Evolutionary conservation across 2,888 invertebrate species (phyloP).

Genomic region (Hirtodrosophila duncani): DNA sequence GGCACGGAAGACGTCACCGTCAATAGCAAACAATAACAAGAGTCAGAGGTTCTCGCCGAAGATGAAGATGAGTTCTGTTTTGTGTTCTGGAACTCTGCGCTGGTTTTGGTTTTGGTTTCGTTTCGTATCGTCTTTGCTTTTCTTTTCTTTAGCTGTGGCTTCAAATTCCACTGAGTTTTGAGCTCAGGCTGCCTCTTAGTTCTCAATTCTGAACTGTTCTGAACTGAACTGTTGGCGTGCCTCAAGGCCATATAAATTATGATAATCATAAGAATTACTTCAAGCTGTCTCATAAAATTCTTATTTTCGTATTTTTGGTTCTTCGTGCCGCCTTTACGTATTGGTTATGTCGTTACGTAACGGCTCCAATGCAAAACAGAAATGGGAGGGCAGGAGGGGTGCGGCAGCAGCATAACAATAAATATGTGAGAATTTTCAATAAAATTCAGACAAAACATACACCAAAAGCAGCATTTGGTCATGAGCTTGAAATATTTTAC

Average conservation of each 20-base stretch:
- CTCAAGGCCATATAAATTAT: conserved; percentile 71
- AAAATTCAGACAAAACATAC: conserved; percentile 25
- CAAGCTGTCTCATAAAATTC: conserved; percentile 41
- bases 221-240: conserved; percentile 36
- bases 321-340: conserved; percentile 20
- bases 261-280: conserved; percentile 72
- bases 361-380: conserved; percentile 24
- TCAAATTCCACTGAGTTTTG: too few species aligned
- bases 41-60: conserved; percentile 2
- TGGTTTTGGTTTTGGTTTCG: conserved; percentile 35
- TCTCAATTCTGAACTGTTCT: too few species aligned
- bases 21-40: conserved; percentile 26
- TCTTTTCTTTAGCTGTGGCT: too few species aligned
- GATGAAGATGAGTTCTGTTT: conserved; percentile 26
- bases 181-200: too few species aligned
- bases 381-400: background rate
- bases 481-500: conserved; percentile 45
- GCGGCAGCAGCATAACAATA: conserved; percentile 10
- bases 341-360: conserved; percentile 40
- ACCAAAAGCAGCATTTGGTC: conserved; percentile 35
- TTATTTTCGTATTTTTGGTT: conserved; percentile 13
- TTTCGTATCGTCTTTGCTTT: too few species aligned
- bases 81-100: conserved; percentile 42
- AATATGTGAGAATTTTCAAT: conserved; percentile 55
- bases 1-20: conserved; percentile 69